Evolutionary conservation across 2,888 invertebrate species (phyloP).

Genomic region (Agrilus biguttatus): DNA sequence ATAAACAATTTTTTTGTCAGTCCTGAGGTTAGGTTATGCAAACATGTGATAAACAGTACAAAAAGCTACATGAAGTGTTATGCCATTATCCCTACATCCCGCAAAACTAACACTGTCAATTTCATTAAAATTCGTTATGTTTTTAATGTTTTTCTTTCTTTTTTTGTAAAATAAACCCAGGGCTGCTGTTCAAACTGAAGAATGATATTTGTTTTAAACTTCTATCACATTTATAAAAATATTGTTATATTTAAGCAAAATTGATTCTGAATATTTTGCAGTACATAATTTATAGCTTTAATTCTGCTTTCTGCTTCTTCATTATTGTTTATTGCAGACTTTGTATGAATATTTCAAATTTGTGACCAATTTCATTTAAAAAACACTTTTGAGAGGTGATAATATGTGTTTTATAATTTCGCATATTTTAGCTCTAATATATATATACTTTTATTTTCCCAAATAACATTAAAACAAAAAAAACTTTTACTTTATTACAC

Average conservation of each 20-base stretch:
- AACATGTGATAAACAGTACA: slow-evolving; percentile 8
- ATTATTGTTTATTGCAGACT: no score
- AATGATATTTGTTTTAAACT: no score
- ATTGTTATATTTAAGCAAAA: slow-evolving; percentile 6
- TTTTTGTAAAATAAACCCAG: slow-evolving; percentile 11
- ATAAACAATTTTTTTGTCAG: slow-evolving; percentile 9
- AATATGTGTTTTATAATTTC: no score
- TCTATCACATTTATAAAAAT: no score
- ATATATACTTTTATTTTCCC: no score
- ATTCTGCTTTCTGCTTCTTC: slow-evolving; percentile 1
- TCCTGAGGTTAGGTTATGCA: slow-evolving; percentile 14
- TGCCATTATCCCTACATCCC: slow-evolving; percentile 20
- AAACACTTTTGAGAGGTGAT: no score
- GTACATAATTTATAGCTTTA: neutral
- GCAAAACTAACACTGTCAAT: slow-evolving; percentile 5
- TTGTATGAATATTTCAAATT: neutral
- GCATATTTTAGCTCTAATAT: no score
- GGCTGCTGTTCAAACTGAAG: slow-evolving; percentile 13
- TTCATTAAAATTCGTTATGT: slow-evolving; percentile 7
- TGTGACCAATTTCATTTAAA: neutral
- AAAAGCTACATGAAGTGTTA: slow-evolving; percentile 29
- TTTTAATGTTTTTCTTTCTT: neutral
- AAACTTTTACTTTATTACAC: no score
- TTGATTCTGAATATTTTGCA: slow-evolving; percentile 11
- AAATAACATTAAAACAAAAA: no score